Evolutionary conservation across 1,140 invertebrate genomes (phyloP), one percentile per base, ranked within the genome.

Genomic region (Hyposmocoma kahamanoa): DNA sequence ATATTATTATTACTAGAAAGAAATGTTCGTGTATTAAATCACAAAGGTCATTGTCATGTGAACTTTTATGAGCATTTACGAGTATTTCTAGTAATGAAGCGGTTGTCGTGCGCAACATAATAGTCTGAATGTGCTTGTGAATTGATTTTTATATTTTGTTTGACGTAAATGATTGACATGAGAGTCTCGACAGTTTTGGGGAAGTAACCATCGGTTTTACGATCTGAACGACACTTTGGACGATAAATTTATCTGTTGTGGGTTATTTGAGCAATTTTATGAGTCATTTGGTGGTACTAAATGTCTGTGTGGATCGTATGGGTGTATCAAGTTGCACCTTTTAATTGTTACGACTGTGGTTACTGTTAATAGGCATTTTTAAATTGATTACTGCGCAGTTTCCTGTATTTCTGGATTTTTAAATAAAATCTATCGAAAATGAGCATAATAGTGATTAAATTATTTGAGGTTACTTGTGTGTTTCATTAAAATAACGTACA

Each of bases 81-180:
- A 72, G 74, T 75, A 28, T 6, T 28, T 6, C 24, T 28, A 62
- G 69, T 84, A 86, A 86, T 86, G 84, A 86, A 86, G 83, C 72
- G 56, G 54, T 86, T 73, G 73, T 50, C 58, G 53, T 61, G n/a
- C 62, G 54, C 67, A 67, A 45, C 69, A 78, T 79, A 80, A 81
- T 80, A 56, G 62, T 57, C 59, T 64, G 59, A 65, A 76, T 74
- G 66, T 59, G 46, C 61, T 44, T 62, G 64, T 78, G 73, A 85
- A 85, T 85, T 87, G 70, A 78, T 78, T 86, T 85, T 87, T 83
- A 87, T 83, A 81, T 73, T 86, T 86, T 86, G 85, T 87, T 86
- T 87, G 85, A 86, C 85, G 55, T 72, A 68, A 76, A 71, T 85
- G 83, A 87, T 86, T 84, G 83, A 87, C 80, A 78, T 77, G 75